These are phyloP conservation scores for Trilocha varians DNA, from an alignment of 2,888 invertebrate species.

Conservation along the genomic window DNA sequence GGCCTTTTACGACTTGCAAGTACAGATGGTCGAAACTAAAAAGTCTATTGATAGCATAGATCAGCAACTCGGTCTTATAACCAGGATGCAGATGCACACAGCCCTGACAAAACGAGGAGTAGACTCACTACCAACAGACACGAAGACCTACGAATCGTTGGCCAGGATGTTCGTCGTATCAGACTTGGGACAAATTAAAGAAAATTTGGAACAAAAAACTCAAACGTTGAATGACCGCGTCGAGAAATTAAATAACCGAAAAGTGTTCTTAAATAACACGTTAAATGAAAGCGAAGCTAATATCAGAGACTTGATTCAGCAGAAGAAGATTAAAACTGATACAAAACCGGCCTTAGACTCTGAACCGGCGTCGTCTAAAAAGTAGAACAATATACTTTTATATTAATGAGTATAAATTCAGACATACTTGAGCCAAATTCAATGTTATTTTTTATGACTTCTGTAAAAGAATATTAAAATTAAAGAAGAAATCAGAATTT, in stretches of 20 bases:
- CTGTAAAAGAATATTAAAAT: too few species aligned
- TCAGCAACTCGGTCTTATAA: slow-evolving; percentile 80
- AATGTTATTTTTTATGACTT: too few species aligned
- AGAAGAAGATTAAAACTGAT: slow-evolving; percentile 69
- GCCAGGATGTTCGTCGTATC: slow-evolving; percentile 88
- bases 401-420: too few species aligned
- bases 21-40: slow-evolving; percentile 85
- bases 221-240: slow-evolving; percentile 74
- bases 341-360: slow-evolving; percentile 24
- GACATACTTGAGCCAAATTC: too few species aligned
- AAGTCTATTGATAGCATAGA: slow-evolving; percentile 87
- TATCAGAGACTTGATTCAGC: slow-evolving; percentile 86
- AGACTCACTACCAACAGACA: slow-evolving; percentile 72
- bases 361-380: background rate
- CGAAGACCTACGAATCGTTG: slow-evolving; percentile 84
- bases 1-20: slow-evolving; percentile 87
- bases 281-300: slow-evolving; percentile 89
- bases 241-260: slow-evolving; percentile 81
- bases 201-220: slow-evolving; percentile 50
- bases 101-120: slow-evolving; percentile 80
- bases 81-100: slow-evolving; percentile 78
- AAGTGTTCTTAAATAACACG: slow-evolving; percentile 84
- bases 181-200: slow-evolving; percentile 76
- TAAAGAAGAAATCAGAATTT: too few species aligned
- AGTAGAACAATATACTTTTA: too few species aligned